Conservation (phyloP, 1,140 invertebrate species). For the Calephelis virginiensis region DNA sequence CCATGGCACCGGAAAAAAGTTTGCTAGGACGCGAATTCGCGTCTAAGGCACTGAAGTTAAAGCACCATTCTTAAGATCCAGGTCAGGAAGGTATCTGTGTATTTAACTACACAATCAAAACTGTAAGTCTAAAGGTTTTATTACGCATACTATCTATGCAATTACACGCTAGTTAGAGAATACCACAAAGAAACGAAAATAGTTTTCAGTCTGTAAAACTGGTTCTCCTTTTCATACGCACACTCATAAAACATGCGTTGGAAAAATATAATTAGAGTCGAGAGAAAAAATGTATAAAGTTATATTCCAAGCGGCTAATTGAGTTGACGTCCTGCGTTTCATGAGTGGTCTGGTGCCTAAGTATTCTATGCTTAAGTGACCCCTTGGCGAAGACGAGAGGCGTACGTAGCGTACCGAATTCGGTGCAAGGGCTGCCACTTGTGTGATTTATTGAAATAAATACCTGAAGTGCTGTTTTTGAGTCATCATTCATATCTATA, state of each 20-base stretch:
- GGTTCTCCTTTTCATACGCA: constrained; percentile 1
- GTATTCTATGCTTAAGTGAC: constrained; percentile 18
- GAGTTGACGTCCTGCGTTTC: constrained; percentile 18
- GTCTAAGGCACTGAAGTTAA: no score
- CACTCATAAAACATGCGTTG: not conserved
- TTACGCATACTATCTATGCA: no score
- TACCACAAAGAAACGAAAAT: no score
- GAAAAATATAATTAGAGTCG: constrained; percentile 13
- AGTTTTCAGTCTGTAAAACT: not conserved
- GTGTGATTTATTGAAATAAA: not conserved
- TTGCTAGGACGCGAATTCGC: no score
- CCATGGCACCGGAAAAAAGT: no score
- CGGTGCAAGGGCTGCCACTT: not conserved
- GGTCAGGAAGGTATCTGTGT: no score
- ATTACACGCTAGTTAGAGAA: no score
- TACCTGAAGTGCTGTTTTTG: no score
- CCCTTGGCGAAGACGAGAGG: constrained; percentile 15
- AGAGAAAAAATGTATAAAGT: constrained; percentile 12
- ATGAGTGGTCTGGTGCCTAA: constrained; percentile 16
- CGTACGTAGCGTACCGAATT: constrained; percentile 9
- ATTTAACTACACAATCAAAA: no score
- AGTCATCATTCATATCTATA: no score
- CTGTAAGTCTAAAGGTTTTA: no score
- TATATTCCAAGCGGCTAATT: constrained; percentile 13
- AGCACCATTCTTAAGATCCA: no score